These are phyloP conservation scores for Eurystomus glaucurus DNA, from an alignment of 2,797 vertebrate species.

Conservation along the genomic window DNA sequence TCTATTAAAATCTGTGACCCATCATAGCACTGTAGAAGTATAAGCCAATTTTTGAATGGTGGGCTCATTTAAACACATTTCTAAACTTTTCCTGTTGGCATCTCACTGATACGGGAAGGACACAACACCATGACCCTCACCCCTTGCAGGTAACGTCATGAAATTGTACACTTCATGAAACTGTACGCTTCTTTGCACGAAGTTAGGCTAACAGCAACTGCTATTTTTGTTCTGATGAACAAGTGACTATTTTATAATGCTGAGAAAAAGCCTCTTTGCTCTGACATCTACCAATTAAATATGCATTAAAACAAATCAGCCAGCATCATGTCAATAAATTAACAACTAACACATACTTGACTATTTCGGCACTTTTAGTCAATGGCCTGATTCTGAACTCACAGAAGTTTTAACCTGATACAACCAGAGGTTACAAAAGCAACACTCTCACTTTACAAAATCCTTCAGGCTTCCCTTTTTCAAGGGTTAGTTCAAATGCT, in stretches of 20 bases:
- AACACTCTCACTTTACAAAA: background rate
- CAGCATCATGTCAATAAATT: background rate
- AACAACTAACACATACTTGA: background rate
- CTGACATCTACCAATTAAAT: background rate
- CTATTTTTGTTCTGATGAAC: background rate
- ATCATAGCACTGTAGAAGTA: background rate
- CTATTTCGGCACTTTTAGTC: background rate
- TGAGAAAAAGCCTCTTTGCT: background rate
- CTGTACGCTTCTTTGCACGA: background rate
- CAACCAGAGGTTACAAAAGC: background rate
- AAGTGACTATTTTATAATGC: background rate
- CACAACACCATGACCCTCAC: background rate
- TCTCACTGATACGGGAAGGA: background rate
- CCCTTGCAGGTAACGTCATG: background rate
- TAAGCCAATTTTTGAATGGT: background rate
- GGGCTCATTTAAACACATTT: background rate
- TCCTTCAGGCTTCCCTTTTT: background rate
- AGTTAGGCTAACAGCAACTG: background rate
- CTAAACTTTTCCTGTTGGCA: background rate
- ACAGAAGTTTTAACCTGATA: background rate
- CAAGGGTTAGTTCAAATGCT: background rate
- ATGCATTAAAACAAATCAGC: background rate
- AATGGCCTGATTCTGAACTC: background rate
- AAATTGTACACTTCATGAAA: background rate
- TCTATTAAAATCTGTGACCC: background rate